These are phyloP conservation scores for Encarsia formosa DNA, from an alignment of 2,888 invertebrate genomes.

Conservation along the genomic window DNA sequence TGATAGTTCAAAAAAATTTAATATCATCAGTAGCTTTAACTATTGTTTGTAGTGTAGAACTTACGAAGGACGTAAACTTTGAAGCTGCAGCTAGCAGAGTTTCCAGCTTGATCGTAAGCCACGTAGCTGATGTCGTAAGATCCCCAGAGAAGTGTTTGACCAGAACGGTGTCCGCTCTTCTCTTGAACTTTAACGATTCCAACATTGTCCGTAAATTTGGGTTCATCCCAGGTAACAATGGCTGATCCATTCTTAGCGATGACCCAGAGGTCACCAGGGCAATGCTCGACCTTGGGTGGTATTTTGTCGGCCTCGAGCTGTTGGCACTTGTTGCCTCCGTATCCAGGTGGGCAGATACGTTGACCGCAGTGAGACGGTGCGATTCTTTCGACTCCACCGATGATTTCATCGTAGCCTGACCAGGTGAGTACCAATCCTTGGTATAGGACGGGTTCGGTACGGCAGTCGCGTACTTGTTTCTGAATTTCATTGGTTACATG, in stretches of 20 bases:
- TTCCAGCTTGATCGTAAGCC: conserved; percentile 89
- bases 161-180: conserved; percentile 80
- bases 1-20: no score
- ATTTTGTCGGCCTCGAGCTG: conserved; percentile 79
- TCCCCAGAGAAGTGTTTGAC: conserved; percentile 85
- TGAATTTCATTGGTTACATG: conserved; percentile 91
- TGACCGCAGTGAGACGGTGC: conserved; percentile 91
- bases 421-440: conserved; percentile 82
- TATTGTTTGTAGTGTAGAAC: conserved; percentile 40
- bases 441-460: conserved; percentile 87
- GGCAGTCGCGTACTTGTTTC: conserved; percentile 88
- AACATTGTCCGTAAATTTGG: conserved; percentile 85
- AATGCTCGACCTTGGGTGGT: conserved; percentile 81
- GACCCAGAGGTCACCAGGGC: conserved; percentile 92
- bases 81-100: conserved; percentile 87
- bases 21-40: no score
- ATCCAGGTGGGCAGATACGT: conserved; percentile 82
- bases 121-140: conserved; percentile 89
- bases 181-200: conserved; percentile 76
- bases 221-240: conserved; percentile 87
- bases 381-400: conserved; percentile 85
- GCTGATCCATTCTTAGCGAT: conserved; percentile 89
- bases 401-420: conserved; percentile 87
- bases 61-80: conserved; percentile 84
- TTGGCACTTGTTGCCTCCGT: conserved; percentile 79